Evolutionary conservation across 2,113 vertebrate species (phyloP), one percentile per base, ranked within the genome.

Genomic region (Eolophus roseicapilla): DNA sequence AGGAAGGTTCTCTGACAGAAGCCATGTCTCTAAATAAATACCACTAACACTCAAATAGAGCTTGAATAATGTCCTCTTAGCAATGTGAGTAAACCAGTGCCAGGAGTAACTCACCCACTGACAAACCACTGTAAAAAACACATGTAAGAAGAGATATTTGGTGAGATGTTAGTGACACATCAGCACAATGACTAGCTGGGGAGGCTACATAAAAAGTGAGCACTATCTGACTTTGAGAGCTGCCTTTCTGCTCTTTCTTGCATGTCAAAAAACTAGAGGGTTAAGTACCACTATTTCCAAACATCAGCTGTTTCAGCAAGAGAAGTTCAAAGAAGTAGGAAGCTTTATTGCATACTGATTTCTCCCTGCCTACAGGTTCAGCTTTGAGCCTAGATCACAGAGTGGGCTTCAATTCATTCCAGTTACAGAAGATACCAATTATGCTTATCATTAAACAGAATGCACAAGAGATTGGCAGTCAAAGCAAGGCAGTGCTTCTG

Each of bases 321-420:
- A 31, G 23, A 52, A 44, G 41, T 69, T 87, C 59, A 91, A 94
- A 97, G 82, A 64, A 88, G 78, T 88, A 97, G 62, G 95, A 95
- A 96, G 91, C 65, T 97, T 97, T 97, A 97, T 97, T 97, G 93
- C 92, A 92, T 89, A 78, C 47, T 19, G 83, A 93, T 88, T 89
- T 81, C 79, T 82, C 84, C 70, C 86, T 83, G 93, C 71, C 88
- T 77, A 75, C 57, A 87, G 62, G 73, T 64, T 82, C 64, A 81
- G 87, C 52, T 86, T 80, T 89, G 1, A 2, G 47, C 69, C 64
- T 64, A 39, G 39, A 49, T 94, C 73, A 77, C 90, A 90, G 21
- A 92, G 55, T 82, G 62, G 75, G 37, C 73, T 90, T 93, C 11
- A 15, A 52, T 77, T 94, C 44, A 47, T 47, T 86, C 79, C 76